Conservation (phyloP, 2,888 invertebrate species). For the Dinocampus coccinellae region DNA sequence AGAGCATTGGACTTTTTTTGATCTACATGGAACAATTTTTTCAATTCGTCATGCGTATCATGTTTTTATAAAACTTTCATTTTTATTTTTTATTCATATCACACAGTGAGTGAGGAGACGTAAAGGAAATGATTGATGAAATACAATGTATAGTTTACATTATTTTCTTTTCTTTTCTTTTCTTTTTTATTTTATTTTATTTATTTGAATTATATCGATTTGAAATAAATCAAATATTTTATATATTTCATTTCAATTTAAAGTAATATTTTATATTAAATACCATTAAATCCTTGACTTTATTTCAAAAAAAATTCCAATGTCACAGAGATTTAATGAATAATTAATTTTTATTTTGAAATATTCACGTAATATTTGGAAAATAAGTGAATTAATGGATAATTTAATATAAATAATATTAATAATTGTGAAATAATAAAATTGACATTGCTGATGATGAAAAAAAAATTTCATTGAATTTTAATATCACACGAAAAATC, state of each 20-base stretch:
- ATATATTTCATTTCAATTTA: neutral
- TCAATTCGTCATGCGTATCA: conserved; percentile 5
- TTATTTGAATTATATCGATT: neutral
- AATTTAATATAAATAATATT: no score
- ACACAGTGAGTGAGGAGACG: neutral
- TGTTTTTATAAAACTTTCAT: neutral
- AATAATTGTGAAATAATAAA: no score
- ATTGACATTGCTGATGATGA: no score
- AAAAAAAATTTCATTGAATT: no score
- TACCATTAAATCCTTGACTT: neutral
- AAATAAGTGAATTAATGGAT: no score
- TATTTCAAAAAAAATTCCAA: neutral
- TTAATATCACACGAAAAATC: no score
- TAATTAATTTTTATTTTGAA: no score
- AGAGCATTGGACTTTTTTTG: neutral
- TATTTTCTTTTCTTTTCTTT: neutral
- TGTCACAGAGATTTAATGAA: neutral
- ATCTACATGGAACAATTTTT: neutral
- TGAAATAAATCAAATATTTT: neutral
- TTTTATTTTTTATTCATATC: neutral
- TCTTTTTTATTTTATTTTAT: neutral
- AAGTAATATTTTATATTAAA: neutral
- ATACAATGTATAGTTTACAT: neutral
- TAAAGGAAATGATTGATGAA: neutral
- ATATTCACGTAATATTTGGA: no score